phyloP scores from a whole-genome alignment of 2,797 vertebrate species.

The Schizopygopsis malacanthus region DNA sequence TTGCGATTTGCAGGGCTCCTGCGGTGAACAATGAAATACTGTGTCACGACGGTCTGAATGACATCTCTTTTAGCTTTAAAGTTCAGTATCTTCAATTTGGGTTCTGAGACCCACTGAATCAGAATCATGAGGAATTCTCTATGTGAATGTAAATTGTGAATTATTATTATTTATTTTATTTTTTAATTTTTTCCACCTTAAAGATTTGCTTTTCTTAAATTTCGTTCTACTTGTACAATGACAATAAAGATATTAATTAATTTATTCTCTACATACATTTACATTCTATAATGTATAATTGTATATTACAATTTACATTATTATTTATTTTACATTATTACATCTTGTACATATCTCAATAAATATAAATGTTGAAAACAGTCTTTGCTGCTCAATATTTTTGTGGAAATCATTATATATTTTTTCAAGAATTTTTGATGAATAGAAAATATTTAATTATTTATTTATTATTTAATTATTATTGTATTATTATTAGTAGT shows the following conservation, averaged over 20 bases:
- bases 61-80: conserved; percentile 21
- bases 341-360: not conserved
- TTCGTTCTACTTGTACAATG: too few species aligned
- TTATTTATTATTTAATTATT: not conserved
- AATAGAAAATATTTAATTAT: not conserved
- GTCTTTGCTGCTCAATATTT: not conserved
- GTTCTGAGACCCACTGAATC: not conserved
- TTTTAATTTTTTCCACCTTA: too few species aligned
- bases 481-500: not conserved
- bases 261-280: not conserved
- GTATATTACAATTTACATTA: not conserved
- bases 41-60: not conserved
- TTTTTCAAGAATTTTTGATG: not conserved
- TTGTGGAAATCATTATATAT: not conserved
- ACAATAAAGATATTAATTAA: too few species aligned
- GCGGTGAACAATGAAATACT: conserved; percentile 13
- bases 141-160: too few species aligned
- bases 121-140: not conserved
- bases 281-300: not conserved
- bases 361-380: not conserved
- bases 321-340: not conserved
- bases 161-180: too few species aligned
- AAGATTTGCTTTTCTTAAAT: too few species aligned
- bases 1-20: not conserved
- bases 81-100: not conserved